A percentile compares a stretch with the other conserved stretches of the same genome.
Evolutionary conservation across 2,888 invertebrate species (phyloP).

Genomic region (Ypsolopha scabrella): DNA sequence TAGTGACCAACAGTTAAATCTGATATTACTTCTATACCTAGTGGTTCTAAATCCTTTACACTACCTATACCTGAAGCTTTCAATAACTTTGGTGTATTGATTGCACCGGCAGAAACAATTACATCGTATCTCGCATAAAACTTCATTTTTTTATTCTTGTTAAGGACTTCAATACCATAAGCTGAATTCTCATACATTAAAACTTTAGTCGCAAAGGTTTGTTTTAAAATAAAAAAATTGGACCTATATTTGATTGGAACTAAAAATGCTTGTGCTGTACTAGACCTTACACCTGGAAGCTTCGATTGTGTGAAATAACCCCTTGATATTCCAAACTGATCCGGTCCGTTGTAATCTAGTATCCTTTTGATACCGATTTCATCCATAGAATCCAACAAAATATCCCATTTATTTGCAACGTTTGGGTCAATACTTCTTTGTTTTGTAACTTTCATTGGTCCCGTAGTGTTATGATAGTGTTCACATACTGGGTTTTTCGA

Average conservation of each 20-base stretch:
- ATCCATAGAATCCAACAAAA: not conserved
- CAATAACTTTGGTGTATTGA: constrained; percentile 7
- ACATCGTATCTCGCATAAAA: constrained; percentile 6
- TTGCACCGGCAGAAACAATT: constrained; percentile 5
- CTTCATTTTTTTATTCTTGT: not conserved
- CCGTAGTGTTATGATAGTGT: not conserved
- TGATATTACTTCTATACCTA: constrained; percentile 2
- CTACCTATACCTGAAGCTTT: constrained; percentile 8
- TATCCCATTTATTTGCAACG: not conserved
- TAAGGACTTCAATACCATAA: constrained; percentile 2
- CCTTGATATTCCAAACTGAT: not conserved
- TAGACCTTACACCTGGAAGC: not conserved
- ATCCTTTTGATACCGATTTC: not conserved
- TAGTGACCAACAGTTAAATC: constrained; percentile 9
- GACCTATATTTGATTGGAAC: not conserved
- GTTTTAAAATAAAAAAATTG: constrained; percentile 5
- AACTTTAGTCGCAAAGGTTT: constrained; percentile 4
- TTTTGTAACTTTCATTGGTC: not conserved
- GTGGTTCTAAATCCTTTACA: not conserved
- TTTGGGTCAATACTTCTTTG: not conserved
- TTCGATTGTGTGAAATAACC: not conserved
- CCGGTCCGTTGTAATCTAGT: constrained; percentile 1
- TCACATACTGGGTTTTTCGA: not conserved
- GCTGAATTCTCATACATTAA: constrained; percentile 1
- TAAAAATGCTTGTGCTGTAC: constrained; percentile 2